Percentiles rank a stretch among this genome's conserved stretches.
phyloP scores from a whole-genome alignment of 2,797 vertebrate species.

The Paratrypauchen microcephalus region DNA sequence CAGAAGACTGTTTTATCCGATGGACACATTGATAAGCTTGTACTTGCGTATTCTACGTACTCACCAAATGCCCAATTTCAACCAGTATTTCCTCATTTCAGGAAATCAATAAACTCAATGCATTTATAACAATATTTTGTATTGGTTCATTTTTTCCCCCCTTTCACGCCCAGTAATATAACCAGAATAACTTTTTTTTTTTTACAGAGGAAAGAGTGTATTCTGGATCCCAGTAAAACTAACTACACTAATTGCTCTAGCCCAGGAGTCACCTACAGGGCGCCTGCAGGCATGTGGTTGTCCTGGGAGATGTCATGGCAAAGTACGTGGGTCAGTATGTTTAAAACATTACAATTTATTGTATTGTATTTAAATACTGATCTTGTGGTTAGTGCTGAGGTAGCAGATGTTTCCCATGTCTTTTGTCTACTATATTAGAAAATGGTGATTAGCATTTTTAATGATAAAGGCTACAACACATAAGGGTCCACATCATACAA shows the following conservation, averaged over 20 bases:
- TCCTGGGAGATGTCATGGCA: background rate
- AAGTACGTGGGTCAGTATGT: background rate
- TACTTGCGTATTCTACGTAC: constrained; percentile 90
- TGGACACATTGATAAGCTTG: constrained; percentile 89
- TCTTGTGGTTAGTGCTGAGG: background rate
- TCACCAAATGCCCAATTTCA: constrained; percentile 87
- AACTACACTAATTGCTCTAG: background rate
- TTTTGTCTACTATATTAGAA: background rate
- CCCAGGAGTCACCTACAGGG: constrained; percentile 1
- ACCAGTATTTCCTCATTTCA: constrained; percentile 90
- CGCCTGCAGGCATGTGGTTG: background rate
- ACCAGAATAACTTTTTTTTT: background rate
- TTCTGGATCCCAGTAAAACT: background rate
- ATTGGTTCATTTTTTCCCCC: background rate
- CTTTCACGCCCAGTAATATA: background rate
- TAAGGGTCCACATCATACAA: background rate
- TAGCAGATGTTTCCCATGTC: background rate
- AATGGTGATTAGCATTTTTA: background rate
- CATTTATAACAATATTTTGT: constrained; percentile 24
- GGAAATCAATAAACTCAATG: constrained; percentile 84
- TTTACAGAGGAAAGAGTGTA: background rate
- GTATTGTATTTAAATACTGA: background rate
- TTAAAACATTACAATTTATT: background rate
- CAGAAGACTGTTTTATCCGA: constrained; percentile 88
- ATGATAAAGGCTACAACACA: background rate